Evolutionary conservation across 2,113 vertebrate genomes (phyloP).

Genomic region (Pluvianellus socialis): DNA sequence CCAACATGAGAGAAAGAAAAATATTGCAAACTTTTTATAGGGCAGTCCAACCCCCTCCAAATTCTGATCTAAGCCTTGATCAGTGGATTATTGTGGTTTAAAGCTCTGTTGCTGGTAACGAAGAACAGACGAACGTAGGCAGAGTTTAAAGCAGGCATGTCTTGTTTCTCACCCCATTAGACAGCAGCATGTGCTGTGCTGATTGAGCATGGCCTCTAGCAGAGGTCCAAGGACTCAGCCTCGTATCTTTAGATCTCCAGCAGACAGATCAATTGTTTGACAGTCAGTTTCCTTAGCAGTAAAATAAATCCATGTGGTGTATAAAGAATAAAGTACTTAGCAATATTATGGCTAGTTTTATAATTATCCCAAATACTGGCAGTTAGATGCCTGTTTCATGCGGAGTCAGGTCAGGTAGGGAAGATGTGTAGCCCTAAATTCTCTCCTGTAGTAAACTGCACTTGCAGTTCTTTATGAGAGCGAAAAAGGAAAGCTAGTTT

Average conservation of each 20-base stretch:
- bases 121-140: neutral
- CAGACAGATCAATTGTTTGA: neutral
- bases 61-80: neutral
- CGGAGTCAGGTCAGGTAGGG: neutral
- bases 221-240: neutral
- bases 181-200: neutral
- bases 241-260: neutral
- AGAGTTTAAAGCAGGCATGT: neutral
- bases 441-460: neutral
- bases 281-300: neutral
- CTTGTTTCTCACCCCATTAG: neutral
- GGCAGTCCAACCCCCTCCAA: neutral
- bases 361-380: neutral
- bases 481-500: neutral
- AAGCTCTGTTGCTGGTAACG: neutral
- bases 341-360: neutral
- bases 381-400: neutral
- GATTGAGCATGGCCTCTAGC: neutral
- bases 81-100: neutral
- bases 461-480: neutral
- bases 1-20: neutral
- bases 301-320: neutral
- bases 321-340: neutral
- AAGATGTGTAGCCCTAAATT: neutral
- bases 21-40: rapidly evolving